Conservation (phyloP, 2,888 invertebrate genomes). For the Spicauda simplicius region DNA sequence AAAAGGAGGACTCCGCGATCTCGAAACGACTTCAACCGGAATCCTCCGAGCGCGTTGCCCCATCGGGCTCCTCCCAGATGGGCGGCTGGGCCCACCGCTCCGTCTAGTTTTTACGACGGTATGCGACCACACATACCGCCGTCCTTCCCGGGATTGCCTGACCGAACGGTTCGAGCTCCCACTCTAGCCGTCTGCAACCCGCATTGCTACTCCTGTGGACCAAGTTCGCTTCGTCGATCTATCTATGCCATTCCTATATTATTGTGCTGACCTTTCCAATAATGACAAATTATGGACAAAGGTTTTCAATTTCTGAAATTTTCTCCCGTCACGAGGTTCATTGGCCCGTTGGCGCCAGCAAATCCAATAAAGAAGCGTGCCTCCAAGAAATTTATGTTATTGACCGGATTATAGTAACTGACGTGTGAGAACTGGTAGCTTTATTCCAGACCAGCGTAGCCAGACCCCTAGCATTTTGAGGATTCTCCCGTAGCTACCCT, state of each 20-base stretch:
- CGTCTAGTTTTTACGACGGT: too few relatives aligned
- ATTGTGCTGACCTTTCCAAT: constrained; percentile 10
- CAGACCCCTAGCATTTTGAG: constrained; percentile 55
- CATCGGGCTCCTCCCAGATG: too few relatives aligned
- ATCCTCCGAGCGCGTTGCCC: too few relatives aligned
- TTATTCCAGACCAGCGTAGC: constrained; percentile 55
- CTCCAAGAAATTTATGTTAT: constrained; percentile 80
- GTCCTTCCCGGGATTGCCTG: too few relatives aligned
- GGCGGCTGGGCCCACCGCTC: too few relatives aligned
- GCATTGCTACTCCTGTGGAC: too few relatives aligned
- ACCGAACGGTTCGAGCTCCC: too few relatives aligned
- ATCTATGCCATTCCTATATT: not conserved
- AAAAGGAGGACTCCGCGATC: too few relatives aligned
- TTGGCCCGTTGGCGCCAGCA: constrained; percentile 69
- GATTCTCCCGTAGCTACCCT: constrained; percentile 47
- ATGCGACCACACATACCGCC: too few relatives aligned
- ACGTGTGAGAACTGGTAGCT: constrained; percentile 66
- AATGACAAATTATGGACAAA: constrained; percentile 29
- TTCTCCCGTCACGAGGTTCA: constrained; percentile 52
- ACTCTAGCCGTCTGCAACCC: too few relatives aligned
- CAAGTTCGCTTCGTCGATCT: too few relatives aligned
- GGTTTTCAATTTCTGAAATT: constrained; percentile 37
- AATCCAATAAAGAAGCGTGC: constrained; percentile 79
- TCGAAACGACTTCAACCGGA: too few relatives aligned
- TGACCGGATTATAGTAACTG: constrained; percentile 78